Evolutionary conservation across 2,797 vertebrate species (phyloP), one percentile per base, ranked within the genome.

Genomic region (Leptodactylus fallax): DNA sequence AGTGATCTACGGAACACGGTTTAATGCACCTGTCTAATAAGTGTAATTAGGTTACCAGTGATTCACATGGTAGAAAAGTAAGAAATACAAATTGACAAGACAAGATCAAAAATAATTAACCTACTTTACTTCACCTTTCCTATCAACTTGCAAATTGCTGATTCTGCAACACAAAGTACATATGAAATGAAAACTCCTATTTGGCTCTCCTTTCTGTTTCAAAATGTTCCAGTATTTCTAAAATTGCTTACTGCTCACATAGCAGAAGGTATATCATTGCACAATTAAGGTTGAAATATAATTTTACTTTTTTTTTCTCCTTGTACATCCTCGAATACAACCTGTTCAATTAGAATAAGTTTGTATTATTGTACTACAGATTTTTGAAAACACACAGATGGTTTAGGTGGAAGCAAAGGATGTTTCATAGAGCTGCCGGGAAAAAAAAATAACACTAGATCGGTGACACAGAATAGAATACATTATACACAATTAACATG

Each of bases 11-110:
- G 91, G 85, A 67, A 74, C 79, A 19, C 87, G 87, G 82, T 23
- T 82, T 86, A 85, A 82, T 79, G 85, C 90, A 92, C 74, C 86
- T 81, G 81, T 56, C 21, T 90, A 92, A 91, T 93, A 90, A 87
- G 1, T 71, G 85, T 94, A 93, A 94, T 93, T 87, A 91, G 91
- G 87, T 92, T 93, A 91, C 71, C 79, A 91, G 81, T 80, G 91
- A 94, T 91, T 94, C 90, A 86, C 65, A 72, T 65, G 90, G 88
- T 72, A 90, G 78, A 10, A 19, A 87, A 82, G 74, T 60, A 86
- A 79, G 74, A 90, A 90, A 86, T 55, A 81, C 83, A 83, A 71
- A 85, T 67, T 81, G 67, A 83, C 0, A 86, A 51, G 10, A 85
- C 76, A 79, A 81, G 71, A 82, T 69, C 1, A 77, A 78, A 90